Evolutionary conservation across 2,797 vertebrate genomes (phyloP).

Genomic region (Microhierax caerulescens): DNA sequence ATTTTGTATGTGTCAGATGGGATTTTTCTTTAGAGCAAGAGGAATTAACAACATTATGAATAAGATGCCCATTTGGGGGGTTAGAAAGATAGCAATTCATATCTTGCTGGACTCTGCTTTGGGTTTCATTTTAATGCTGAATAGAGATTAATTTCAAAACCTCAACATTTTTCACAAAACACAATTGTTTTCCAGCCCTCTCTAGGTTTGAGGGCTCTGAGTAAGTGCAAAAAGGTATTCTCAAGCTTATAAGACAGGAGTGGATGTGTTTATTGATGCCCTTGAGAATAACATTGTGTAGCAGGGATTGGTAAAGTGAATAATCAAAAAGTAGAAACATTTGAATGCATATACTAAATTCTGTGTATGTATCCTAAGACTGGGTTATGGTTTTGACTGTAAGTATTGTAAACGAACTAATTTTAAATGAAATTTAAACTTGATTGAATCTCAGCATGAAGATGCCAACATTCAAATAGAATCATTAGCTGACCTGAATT

Average conservation of each 20-base stretch:
- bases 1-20: neutral
- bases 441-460: conserved; percentile 38
- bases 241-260: conserved; percentile 24
- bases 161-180: neutral
- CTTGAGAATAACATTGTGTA: conserved; percentile 38
- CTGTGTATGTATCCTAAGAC: neutral
- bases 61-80: neutral
- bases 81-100: neutral
- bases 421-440: conserved; percentile 29
- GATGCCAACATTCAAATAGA: conserved; percentile 20
- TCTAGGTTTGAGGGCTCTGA: neutral
- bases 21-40: neutral
- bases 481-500: conserved; percentile 50
- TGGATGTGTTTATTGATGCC: conserved; percentile 30
- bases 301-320: conserved; percentile 32
- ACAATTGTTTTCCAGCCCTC: neutral
- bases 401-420: neutral
- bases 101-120: neutral
- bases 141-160: neutral
- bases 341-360: neutral
- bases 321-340: conserved; percentile 25
- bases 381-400: neutral
- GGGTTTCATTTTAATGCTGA: neutral
- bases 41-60: neutral
- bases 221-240: conserved; percentile 6